Evolutionary conservation across 37 sponge, comb jelly and placozoan species (phyloP).

Genomic region (Crambe crambe): DNA sequence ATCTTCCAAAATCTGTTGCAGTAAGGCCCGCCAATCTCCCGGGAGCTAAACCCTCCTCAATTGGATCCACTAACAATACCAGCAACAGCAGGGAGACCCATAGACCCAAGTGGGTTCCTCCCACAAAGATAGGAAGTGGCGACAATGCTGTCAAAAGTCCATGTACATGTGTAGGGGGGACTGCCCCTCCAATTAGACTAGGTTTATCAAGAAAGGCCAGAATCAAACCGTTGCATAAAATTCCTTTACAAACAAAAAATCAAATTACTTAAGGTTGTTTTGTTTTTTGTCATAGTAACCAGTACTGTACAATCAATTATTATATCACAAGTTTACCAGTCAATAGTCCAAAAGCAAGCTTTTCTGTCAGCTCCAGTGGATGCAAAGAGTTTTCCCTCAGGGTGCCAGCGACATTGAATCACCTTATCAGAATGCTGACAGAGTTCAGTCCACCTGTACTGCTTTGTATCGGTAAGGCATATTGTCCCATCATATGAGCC

Average conservation of each 20-base stretch:
- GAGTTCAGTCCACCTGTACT: constrained; percentile 30
- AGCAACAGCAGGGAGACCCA: no score
- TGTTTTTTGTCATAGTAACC: neutral
- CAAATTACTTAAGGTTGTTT: neutral
- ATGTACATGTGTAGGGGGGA: neutral
- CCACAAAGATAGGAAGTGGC: neutral
- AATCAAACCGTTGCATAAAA: constrained; percentile 50
- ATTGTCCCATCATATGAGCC: constrained; percentile 83
- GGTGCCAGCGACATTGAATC: constrained; percentile 87
- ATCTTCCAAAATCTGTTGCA: no score
- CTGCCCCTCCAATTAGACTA: constrained; percentile 32
- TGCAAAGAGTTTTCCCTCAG: constrained; percentile 42
- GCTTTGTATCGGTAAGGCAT: constrained; percentile 18
- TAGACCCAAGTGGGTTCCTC: constrained; percentile 31
- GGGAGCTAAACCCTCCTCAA: no score
- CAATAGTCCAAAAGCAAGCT: constrained; percentile 68
- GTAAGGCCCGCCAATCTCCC: no score
- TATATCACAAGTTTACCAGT: neutral
- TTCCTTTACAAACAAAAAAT: neutral
- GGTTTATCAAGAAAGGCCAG: constrained; percentile 55
- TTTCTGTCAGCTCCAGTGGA: constrained; percentile 68
- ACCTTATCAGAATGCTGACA: constrained; percentile 79
- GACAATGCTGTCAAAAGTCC: neutral
- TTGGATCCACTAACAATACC: neutral
- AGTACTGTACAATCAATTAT: neutral